Evolutionary conservation across 2,888 invertebrate species (phyloP).

Genomic region (Steinernema hermaphroditum): DNA sequence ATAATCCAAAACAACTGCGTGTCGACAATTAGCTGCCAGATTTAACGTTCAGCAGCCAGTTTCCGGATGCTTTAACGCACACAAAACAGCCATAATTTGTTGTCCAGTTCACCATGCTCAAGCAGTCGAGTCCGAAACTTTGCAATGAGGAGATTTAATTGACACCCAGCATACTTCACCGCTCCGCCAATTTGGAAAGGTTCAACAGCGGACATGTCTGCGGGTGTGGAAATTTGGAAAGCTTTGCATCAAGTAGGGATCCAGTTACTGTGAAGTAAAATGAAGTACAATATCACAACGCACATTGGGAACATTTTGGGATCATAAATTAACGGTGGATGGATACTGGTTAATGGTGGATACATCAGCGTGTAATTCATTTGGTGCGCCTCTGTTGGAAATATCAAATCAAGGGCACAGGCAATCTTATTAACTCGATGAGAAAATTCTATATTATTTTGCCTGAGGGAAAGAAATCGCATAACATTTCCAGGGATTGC

Average conservation of each 20-base stretch:
- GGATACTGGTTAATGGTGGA: no score
- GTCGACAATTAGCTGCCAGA: constrained; percentile 31
- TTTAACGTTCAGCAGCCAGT: constrained; percentile 29
- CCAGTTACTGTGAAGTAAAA: neutral
- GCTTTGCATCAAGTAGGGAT: neutral
- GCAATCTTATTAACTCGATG: neutral
- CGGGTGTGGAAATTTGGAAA: no score
- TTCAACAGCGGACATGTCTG: no score
- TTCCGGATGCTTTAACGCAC: constrained; percentile 27
- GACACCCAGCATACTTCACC: no score
- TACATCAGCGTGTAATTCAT: neutral
- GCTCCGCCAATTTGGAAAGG: no score
- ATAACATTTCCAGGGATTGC: no score
- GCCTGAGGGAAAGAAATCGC: no score
- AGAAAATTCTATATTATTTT: neutral
- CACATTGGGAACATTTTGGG: neutral
- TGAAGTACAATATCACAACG: neutral
- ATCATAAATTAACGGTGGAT: constrained; percentile 11
- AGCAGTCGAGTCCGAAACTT: no score
- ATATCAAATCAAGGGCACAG: neutral
- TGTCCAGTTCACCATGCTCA: neutral
- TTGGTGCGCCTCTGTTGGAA: neutral
- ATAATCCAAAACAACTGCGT: constrained; percentile 31
- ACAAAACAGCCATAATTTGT: constrained; percentile 27
- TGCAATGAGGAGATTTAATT: no score